Percentiles rank a stretch among this genome's conserved stretches.
These are phyloP conservation scores for Rhinoraja longicauda DNA, from an alignment of 2,797 vertebrate genomes.

Conservation along the genomic window DNA sequence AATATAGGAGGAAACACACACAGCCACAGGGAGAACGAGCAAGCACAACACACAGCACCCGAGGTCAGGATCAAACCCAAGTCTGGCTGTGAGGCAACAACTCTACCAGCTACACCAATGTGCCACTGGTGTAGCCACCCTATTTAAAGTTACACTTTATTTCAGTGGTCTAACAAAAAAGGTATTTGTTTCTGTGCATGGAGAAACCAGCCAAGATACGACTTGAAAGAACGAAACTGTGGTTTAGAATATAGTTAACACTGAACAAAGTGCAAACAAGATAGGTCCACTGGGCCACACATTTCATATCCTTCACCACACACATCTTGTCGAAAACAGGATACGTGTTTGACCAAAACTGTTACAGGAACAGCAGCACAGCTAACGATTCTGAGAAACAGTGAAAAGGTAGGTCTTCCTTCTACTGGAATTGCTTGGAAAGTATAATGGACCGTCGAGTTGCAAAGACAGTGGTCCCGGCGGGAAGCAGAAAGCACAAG, in stretches of 20 bases:
- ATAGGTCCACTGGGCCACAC: neutral
- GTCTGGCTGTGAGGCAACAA: too few relatives aligned
- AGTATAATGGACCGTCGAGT: too few relatives aligned
- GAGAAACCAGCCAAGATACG: neutral
- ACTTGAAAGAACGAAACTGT: neutral
- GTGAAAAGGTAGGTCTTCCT: neutral
- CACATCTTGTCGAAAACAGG: neutral
- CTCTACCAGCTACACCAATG: too few relatives aligned
- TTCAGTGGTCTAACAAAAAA: neutral
- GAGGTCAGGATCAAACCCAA: too few relatives aligned
- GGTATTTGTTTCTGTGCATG: neutral
- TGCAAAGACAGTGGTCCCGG: too few relatives aligned
- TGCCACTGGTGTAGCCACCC: too few relatives aligned
- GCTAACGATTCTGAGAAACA: neutral
- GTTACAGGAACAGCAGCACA: neutral
- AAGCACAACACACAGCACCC: too few relatives aligned
- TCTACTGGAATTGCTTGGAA: too few relatives aligned
- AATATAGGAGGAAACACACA: too few relatives aligned
- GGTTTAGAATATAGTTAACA: neutral
- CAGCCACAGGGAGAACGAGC: too few relatives aligned
- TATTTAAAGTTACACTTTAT: too few relatives aligned
- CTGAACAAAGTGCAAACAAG: neutral
- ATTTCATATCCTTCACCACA: neutral
- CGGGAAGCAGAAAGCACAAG: too few relatives aligned
- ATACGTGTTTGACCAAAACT: neutral